phyloP scores from a whole-genome alignment of 2,888 invertebrate genomes.

The Scotopteryx bipunctaria region DNA sequence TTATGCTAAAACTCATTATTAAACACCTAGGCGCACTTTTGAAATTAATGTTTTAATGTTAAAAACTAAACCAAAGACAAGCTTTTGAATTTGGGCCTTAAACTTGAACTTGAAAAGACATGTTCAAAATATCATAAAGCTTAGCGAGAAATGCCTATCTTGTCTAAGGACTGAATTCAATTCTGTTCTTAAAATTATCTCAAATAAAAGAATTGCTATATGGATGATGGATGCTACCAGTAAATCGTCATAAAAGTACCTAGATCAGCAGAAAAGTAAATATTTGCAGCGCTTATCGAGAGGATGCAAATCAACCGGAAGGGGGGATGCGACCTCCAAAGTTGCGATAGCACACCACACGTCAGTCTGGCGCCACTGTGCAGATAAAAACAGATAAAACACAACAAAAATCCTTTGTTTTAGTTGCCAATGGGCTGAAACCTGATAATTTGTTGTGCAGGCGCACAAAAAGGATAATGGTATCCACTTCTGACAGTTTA shows the following conservation, averaged over 20 bases:
- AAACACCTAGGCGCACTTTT: too few relatives aligned
- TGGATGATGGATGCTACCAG: not conserved
- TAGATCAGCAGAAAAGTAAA: slow-evolving; percentile 9
- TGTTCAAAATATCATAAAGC: too few relatives aligned
- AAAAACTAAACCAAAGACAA: too few relatives aligned
- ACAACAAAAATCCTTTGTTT: slow-evolving; percentile 48
- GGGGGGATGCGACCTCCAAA: slow-evolving; percentile 50
- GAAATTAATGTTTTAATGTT: too few relatives aligned
- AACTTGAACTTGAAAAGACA: too few relatives aligned
- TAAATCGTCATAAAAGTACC: not conserved
- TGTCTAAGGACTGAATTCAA: too few relatives aligned
- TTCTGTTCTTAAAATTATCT: too few relatives aligned
- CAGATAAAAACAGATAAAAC: slow-evolving; percentile 43
- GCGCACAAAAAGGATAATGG: slow-evolving; percentile 3
- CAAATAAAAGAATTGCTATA: too few relatives aligned
- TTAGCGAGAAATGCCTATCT: too few relatives aligned
- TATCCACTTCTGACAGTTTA: too few relatives aligned
- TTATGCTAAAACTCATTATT: too few relatives aligned
- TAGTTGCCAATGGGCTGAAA: slow-evolving; percentile 45
- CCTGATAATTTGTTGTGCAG: slow-evolving; percentile 6
- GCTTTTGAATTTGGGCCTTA: too few relatives aligned
- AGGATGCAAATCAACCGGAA: slow-evolving; percentile 35
- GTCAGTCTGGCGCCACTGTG: slow-evolving; percentile 57
- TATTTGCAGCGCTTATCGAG: slow-evolving; percentile 20
- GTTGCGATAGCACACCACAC: slow-evolving; percentile 52